Base-by-base conservation (phyloP, 1,140 invertebrate genomes). In the Probaryconus sp. region DNA sequence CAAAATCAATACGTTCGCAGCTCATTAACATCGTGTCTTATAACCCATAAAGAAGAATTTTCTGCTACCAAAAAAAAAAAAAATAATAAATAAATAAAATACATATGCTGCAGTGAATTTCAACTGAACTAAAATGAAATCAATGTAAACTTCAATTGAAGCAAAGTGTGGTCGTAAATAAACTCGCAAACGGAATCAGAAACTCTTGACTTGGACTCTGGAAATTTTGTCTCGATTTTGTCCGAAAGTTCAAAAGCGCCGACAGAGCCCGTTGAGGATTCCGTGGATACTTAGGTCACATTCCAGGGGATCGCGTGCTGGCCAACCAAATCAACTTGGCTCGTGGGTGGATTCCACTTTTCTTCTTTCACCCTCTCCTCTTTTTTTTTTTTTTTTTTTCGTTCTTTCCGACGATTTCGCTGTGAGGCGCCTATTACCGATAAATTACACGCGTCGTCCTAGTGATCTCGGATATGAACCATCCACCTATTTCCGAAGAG, bases 281-380 rank as follows among this genome's bases (percentile, higher is more conserved):
- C 53, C 21, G 17, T 26, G 21, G 64, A 68, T 68, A 51, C 64
- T 51, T 50, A 51, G 53, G 37, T 68, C 64, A 55, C 53, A 68
- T 68, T 68, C 64, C 53, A 37, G 17, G 13, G 9, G 43, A 58
- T 51, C 37, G 64, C 64, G 53, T 58, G 64, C 17, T 58, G 35
- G 35, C 17, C 64, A 28, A 20, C 28, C 43, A 14, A 68, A 51
- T 48, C 10, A 45, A 13, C 35, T 14, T 45, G 26, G 53, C 35
- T 58, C 14, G 64, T 68, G 65, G 65, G 65, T 61, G 65, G 55
- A 60, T 38, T 58, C 28, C n/a, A n/a, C n/a, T n/a, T n/a, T n/a
- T n/a, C n/a, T n/a, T n/a, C n/a, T n/a, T n/a, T n/a, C n/a, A n/a
- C n/a, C n/a, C n/a, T n/a, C n/a, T n/a, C n/a, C n/a, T 53, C 58